These are phyloP conservation scores for Lophura nycthemera DNA, from an alignment of 2,113 vertebrate species.

Conservation along the genomic window DNA sequence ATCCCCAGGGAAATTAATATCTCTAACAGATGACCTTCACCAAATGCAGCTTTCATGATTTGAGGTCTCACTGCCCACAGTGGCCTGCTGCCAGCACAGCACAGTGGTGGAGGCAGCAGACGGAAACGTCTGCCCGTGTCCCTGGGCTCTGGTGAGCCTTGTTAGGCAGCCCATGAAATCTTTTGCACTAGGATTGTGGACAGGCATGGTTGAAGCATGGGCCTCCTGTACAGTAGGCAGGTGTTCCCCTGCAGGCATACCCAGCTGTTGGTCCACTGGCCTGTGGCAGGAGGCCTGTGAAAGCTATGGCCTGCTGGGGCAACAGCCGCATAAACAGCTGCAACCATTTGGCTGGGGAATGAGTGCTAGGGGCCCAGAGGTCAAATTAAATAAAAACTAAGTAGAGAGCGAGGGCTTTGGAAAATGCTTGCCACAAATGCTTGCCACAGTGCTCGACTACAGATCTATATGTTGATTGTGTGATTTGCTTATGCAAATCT, in stretches of 20 bases:
- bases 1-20: background rate
- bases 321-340: fast-evolving
- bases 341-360: background rate
- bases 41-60: background rate
- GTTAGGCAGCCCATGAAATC: background rate
- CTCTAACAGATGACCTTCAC: background rate
- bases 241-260: background rate
- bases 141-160: background rate
- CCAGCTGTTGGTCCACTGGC: fast-evolving
- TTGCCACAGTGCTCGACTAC: background rate
- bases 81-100: background rate
- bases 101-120: background rate
- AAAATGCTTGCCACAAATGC: background rate
- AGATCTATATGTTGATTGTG: fast-evolving
- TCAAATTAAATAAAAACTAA: background rate
- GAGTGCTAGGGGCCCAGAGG: background rate
- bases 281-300: background rate
- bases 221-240: background rate
- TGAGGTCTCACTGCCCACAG: background rate
- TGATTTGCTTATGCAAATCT: background rate
- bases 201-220: background rate
- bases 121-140: background rate
- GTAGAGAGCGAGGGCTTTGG: background rate
- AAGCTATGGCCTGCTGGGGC: background rate
- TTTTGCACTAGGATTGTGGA: background rate